Evolutionary conservation across 2,797 vertebrate genomes (phyloP), one percentile per base, ranked within the genome.

Genomic region (Gobio occitaniae): DNA sequence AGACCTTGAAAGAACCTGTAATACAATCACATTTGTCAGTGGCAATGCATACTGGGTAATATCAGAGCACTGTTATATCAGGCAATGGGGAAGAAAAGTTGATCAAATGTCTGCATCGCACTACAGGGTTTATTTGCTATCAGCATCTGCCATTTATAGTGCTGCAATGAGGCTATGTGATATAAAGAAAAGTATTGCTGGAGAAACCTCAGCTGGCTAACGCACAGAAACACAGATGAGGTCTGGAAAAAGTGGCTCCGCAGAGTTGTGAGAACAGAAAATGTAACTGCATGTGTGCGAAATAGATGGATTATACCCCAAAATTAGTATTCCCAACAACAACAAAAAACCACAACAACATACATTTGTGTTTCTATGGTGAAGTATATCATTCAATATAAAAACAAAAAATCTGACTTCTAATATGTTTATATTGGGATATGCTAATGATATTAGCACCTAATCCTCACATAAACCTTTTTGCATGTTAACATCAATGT

Each of bases 1-100:
- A 86, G 63, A 59, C 25, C 48, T 50, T 65, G 50, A 76, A 48
- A 65, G 79, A 72, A 80, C 47, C 74, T 82, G 71, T 69, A 87
- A 83, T 48, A 78, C 52, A 36, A 25, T 59, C n/a, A 0, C 75
- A 78, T 71, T 61, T 84, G 44, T 71, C 52, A 63, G 15, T 71
- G 52, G 21, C 50, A 59, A 10, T 59, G 82, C 74, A 77, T 70
- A 70, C 63, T 84, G 83, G 75, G 52, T 78, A 72, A 44, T 66
- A 61, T 71, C 65, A 63, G 29, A 79, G 56, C 29, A 52, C 36
- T n/a, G 17, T 66, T 36, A 54, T 47, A 69, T 66, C 47, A 54
- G 41, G 32, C 13, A 66, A 66, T 5, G 32, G 47, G n/a, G 82
- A 54, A 17, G 70, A 75, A 82, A 75, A 75, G 17, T 36, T 50